A percentile compares a stretch with the other conserved stretches of the same genome.
Evolutionary conservation across 2,113 vertebrate genomes (phyloP).

Genomic region (Rhea americana): DNA sequence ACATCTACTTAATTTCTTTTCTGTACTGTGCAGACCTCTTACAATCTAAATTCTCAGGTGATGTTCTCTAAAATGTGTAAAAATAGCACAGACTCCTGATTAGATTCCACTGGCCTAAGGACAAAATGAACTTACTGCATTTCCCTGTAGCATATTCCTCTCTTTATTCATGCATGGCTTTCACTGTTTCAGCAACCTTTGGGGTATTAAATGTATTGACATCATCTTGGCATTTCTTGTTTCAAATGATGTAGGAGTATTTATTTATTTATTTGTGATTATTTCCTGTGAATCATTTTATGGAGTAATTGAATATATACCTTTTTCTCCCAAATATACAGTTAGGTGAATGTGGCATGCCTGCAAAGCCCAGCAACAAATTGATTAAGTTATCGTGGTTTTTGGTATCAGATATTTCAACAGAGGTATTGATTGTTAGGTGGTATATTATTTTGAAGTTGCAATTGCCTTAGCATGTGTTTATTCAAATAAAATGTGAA

Average conservation of each 20-base stretch:
- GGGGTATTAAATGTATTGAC: neutral
- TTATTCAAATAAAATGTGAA: neutral
- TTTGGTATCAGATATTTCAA: neutral
- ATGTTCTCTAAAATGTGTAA: conserved; percentile 35
- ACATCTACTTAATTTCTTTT: conserved; percentile 51
- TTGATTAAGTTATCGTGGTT: neutral
- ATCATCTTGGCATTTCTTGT: conserved; percentile 16
- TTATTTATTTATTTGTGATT: conserved; percentile 1
- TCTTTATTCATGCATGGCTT: conserved; percentile 18
- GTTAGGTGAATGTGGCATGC: neutral
- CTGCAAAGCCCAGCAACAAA: neutral
- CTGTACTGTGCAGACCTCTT: neutral
- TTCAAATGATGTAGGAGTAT: neutral
- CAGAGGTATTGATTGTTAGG: neutral
- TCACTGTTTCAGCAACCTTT: neutral
- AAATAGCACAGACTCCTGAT: conserved; percentile 46
- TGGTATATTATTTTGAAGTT: neutral
- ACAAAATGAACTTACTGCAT: conserved; percentile 39
- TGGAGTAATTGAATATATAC: neutral
- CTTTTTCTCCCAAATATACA: neutral
- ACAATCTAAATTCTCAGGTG: conserved; percentile 36
- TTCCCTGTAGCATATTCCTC: neutral
- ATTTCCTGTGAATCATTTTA: neutral
- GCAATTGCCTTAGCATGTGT: neutral
- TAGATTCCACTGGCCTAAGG: conserved; percentile 43